Base-by-base conservation (phyloP, 1,140 invertebrate species). In the Ceratitis capitata region DNA sequence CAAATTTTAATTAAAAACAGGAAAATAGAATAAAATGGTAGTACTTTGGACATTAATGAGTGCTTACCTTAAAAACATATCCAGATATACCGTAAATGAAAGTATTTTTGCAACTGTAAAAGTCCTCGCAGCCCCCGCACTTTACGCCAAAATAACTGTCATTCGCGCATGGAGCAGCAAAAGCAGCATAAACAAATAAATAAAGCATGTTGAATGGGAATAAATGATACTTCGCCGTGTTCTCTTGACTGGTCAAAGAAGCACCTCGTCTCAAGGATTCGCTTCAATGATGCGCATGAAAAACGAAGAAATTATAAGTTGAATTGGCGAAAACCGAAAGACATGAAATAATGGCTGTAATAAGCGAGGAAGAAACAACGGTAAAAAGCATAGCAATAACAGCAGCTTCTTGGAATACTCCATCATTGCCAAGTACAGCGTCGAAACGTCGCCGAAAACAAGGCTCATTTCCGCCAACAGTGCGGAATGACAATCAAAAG, bases 401-500 rank as follows among this genome's bases (percentile, higher is more conserved):
- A n/a, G n/a, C n/a, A n/a, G n/a, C n/a, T n/a, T n/a, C n/a, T n/a
- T 74, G 64, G 32, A 56, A 56, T 56, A n/a, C 53, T 10, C 47
- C 47, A 49, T 7, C 39, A 39, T 35, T 74, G 29, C 16, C 69
- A 78, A 16, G 39, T 45, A 78, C 3, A 32, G 16, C 35, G 23
- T 7, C 29, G 23, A 23, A 39, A 19, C 69, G 45, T 7, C 35
- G 10, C 69, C 39, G n/a, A 78, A 78, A 78, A 78, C 69, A 78
- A 78, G 69, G 39, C 39, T 78, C 49, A 83, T 83, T 83, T 83
- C 82, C 82, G 82, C 49, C 47, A 83, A 83, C 82, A 39, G 42
- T 53, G 49, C 42, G 82, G 26, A 83, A 83, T 83, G 82, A 32
- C 45, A 83, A 83, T 84, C 83, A 61, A 84, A 84, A 74, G 42